Conservation (phyloP, 2,113 vertebrate species). For the Terrapene triunguis region DNA sequence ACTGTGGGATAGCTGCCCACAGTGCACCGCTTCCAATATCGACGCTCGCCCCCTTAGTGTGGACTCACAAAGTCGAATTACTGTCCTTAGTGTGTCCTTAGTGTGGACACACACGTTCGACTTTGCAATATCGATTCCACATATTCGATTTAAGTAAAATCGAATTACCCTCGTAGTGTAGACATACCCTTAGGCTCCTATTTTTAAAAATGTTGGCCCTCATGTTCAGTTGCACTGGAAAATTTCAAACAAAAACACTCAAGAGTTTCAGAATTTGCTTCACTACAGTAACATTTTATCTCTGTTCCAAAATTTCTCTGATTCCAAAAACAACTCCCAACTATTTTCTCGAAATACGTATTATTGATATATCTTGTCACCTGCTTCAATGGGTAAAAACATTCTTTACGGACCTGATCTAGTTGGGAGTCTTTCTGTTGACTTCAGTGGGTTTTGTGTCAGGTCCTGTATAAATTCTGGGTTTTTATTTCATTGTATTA, state of each 20-base stretch:
- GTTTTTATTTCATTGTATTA: constrained; percentile 15
- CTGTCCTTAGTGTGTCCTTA: no score
- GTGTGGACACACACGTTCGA: no score
- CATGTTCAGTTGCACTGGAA: background rate
- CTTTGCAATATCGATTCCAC: no score
- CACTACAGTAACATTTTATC: background rate
- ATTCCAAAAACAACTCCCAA: background rate
- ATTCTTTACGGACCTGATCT: background rate
- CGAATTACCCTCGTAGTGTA: no score
- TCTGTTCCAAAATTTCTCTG: background rate
- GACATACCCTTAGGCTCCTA: background rate
- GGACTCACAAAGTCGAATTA: no score
- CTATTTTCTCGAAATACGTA: background rate
- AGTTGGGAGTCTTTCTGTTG: background rate
- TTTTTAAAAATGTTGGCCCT: background rate
- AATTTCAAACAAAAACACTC: background rate
- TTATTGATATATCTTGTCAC: background rate
- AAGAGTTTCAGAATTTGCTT: background rate
- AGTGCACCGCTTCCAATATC: no score
- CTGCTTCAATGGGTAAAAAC: background rate
- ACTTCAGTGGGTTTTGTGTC: background rate
- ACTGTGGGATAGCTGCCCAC: no score
- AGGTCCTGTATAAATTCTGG: background rate
- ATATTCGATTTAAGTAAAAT: no score
- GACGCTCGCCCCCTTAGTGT: no score